phyloP scores from a whole-genome alignment of 2,888 invertebrate species.

The Cephus sareptanus region DNA sequence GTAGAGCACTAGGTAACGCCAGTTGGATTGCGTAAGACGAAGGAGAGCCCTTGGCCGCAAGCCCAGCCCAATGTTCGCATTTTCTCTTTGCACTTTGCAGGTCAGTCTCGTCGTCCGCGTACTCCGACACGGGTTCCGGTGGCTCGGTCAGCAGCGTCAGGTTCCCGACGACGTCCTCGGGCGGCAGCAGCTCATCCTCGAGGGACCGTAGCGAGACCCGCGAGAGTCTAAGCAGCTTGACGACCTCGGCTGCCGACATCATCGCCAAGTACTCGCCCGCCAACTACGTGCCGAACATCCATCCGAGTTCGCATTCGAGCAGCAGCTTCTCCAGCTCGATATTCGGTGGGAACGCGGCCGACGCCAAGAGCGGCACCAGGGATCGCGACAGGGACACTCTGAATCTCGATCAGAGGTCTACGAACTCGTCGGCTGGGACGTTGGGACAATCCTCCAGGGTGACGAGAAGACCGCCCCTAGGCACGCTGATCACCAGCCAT shows the following conservation, averaged over 20 bases:
- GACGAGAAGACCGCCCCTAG: slow-evolving; percentile 36
- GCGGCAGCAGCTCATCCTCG: slow-evolving; percentile 19
- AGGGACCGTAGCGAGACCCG: slow-evolving; percentile 31
- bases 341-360: slow-evolving; percentile 17
- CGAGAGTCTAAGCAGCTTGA: slow-evolving; percentile 35
- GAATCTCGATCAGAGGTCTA: slow-evolving; percentile 38
- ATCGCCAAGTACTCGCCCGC: slow-evolving; percentile 82
- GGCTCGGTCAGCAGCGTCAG: slow-evolving; percentile 25
- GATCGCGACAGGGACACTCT: slow-evolving; percentile 18
- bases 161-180: slow-evolving; percentile 26
- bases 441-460: slow-evolving; percentile 30
- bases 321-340: slow-evolving; percentile 11
- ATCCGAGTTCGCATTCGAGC: slow-evolving; percentile 29
- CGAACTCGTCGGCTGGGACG: slow-evolving; percentile 35
- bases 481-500: slow-evolving; percentile 49
- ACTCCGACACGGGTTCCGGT: slow-evolving; percentile 45
- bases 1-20: slow-evolving; percentile 10
- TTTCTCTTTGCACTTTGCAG: slow-evolving; percentile 43
- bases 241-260: slow-evolving; percentile 71
- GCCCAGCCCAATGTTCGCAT: slow-evolving; percentile 37
- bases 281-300: slow-evolving; percentile 75
- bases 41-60: slow-evolving; percentile 50
- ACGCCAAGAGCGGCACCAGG: slow-evolving; percentile 8
- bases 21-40: slow-evolving; percentile 43
- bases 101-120: slow-evolving; percentile 56